Conservation (phyloP, 2,113 vertebrate genomes). For the Atlantisia rogersi region DNA sequence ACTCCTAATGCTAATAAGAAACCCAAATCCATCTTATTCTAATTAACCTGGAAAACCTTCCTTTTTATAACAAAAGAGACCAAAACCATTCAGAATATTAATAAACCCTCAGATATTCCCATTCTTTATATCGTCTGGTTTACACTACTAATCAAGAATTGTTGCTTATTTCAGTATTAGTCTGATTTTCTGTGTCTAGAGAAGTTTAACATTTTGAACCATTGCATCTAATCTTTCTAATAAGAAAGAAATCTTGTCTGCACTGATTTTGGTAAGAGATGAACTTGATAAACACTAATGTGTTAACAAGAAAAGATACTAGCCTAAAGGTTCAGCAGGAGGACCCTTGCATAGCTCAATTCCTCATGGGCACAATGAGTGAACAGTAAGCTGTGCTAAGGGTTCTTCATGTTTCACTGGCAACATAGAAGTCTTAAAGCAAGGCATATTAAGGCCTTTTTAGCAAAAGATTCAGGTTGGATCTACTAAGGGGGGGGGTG, state of each 20-base stretch:
- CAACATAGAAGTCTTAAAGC: background rate
- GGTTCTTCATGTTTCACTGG: background rate
- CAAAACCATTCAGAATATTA: background rate
- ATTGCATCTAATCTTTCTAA: background rate
- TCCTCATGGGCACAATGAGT: background rate
- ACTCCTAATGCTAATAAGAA: background rate
- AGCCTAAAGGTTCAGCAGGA: background rate
- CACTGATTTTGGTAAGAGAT: background rate
- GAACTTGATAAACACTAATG: background rate
- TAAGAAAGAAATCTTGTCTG: background rate
- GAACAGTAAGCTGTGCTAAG: background rate
- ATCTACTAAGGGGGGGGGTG: background rate
- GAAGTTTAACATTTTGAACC: background rate
- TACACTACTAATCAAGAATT: background rate
- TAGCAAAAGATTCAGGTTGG: background rate
- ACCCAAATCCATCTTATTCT: background rate
- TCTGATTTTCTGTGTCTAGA: background rate
- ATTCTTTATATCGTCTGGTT: background rate
- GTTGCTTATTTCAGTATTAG: background rate
- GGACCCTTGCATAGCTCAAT: background rate
- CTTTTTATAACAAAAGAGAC: background rate
- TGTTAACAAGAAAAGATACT: background rate
- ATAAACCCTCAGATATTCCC: background rate
- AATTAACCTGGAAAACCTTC: slow-evolving; percentile 6
- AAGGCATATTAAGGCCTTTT: background rate